Base-by-base conservation (phyloP, 2,888 invertebrate species). In the Ormyrus pomaceus region DNA sequence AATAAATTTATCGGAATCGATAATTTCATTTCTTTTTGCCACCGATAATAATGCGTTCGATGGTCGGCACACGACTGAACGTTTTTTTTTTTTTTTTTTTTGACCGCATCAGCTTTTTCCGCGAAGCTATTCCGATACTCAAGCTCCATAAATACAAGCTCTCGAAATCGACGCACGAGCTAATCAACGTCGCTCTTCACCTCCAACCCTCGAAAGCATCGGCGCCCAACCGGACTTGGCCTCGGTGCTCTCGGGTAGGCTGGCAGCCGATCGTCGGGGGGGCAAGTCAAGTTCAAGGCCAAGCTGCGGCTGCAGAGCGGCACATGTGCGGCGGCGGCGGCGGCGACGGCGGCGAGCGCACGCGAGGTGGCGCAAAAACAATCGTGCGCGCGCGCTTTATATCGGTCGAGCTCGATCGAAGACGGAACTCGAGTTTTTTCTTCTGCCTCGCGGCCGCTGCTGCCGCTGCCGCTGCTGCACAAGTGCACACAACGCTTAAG, bases 341-440 rank as follows among this genome's bases (percentile, higher is more conserved):
- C 34, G 34, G 2, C 34, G 19, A 5, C 34, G 34, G 34, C 34
- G 34, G 34, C 34, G 19, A 8, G 58, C 64, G 48, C 62, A 68
- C 19, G 58, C 19, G 55, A 68, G 71, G 71, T 78, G 66, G 74
- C 68, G 79, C 79, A 77, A 81, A 78, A 75, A 71, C 82, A 77
- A 77, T 69, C 61, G 34, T 34, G 34, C 58, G 68, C 71, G 59
- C 55, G 56, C 68, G 73, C 69, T 34, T 13, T 62, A 50, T 83
- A 84, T 84, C 84, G 80, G 82, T 19, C 59, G 81, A 68, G 75
- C 69, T 78, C 83, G 83, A 85, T 86, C 86, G 83, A 82, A 84
- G 82, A 83, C 83, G 84, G 84, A 84, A 84, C 84, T 79, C 64
- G 70, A 64, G 76, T 34, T n/a, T n/a, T n/a, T n/a, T n/a, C n/a